Percentiles rank a stretch among this genome's conserved stretches.
These are phyloP conservation scores for Eunapius fragilis DNA, from an alignment of 37 sponge, comb jelly and placozoan genomes.

Conservation along the genomic window DNA sequence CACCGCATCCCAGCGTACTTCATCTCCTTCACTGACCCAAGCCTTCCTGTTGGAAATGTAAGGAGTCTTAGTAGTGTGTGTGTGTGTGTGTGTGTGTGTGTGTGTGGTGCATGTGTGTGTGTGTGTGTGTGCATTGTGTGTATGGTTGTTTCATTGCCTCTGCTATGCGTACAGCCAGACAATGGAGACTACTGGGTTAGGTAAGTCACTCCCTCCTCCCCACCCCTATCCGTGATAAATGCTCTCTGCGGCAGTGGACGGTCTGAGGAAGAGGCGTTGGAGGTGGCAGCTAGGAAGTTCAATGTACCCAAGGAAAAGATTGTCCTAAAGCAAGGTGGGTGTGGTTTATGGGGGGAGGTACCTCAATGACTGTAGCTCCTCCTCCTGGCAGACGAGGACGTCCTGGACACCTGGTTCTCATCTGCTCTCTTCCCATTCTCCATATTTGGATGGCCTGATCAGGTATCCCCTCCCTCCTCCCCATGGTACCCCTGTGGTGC, in stretches of 20 bases:
- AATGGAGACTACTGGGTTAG: constrained; percentile 75
- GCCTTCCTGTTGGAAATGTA: constrained; percentile 59
- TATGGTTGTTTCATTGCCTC: background rate
- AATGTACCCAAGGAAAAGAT: constrained; percentile 77
- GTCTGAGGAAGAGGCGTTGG: constrained; percentile 84
- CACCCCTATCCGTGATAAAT: background rate
- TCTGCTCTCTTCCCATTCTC: constrained; percentile 97
- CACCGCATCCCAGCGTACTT: constrained; percentile 98
- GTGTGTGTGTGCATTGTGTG: background rate
- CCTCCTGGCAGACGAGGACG: constrained; percentile 88
- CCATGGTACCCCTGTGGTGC: background rate
- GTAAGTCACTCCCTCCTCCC: constrained; percentile 1
- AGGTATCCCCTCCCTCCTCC: constrained; percentile 18
- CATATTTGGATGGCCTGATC: constrained; percentile 95
- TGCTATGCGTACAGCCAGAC: constrained; percentile 36
- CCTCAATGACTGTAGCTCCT: background rate
- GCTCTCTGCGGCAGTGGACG: constrained; percentile 74
- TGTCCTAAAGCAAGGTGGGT: constrained; percentile 66
- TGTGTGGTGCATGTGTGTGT: constrained; percentile 5
- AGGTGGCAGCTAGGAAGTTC: constrained; percentile 85
- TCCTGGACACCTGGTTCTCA: constrained; percentile 98
- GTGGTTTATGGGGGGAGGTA: no score
- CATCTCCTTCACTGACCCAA: constrained; percentile 68
- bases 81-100: background rate
- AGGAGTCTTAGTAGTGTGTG: background rate